Conservation (phyloP, 64 coral and sea anemone genomes). For the Acropora yongei region DNA sequence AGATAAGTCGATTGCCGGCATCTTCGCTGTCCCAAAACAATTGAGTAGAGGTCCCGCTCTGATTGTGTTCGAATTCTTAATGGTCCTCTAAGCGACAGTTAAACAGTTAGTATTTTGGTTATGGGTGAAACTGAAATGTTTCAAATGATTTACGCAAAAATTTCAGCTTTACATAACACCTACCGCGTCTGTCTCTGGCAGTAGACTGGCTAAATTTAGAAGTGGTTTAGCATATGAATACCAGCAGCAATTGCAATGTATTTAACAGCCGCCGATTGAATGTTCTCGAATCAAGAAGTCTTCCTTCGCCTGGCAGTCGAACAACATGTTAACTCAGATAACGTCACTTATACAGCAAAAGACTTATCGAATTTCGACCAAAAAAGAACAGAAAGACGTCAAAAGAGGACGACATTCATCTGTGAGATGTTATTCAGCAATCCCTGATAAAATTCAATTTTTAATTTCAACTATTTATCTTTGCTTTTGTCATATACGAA, state of each 20-base stretch:
- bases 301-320: not conserved
- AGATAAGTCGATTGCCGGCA: not conserved
- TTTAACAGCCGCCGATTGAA: not conserved
- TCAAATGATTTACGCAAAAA: not conserved
- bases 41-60: not conserved
- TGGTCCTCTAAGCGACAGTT: not conserved
- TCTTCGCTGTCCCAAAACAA: no score
- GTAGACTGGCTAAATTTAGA: not conserved
- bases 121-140: not conserved
- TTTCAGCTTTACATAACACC: not conserved
- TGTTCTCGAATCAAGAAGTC: not conserved
- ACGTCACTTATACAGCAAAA: not conserved
- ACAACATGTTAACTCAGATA: not conserved
- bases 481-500: no score
- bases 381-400: not conserved
- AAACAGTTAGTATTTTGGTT: not conserved
- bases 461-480: no score
- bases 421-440: not conserved
- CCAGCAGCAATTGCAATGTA: not conserved
- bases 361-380: not conserved
- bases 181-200: not conserved
- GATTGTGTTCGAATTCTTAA: not conserved
- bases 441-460: no score
- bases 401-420: not conserved
- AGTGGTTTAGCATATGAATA: not conserved